A percentile compares a stretch with the other conserved stretches of the same genome.
phyloP scores from a whole-genome alignment of 2,888 invertebrate genomes.

The Drosophila cracens region DNA sequence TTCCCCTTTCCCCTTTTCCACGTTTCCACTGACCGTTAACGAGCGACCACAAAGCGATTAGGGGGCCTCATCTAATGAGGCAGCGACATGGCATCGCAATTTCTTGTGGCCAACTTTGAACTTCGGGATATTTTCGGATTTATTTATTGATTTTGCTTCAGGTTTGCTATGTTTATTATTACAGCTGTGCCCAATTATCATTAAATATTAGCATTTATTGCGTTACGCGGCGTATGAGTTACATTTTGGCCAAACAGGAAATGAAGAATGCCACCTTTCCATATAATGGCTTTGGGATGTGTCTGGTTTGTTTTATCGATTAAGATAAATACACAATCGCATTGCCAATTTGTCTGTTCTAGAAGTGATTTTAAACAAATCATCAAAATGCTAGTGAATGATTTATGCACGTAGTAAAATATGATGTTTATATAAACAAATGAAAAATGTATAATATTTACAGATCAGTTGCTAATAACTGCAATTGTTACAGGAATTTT shows the following conservation, averaged over 20 bases:
- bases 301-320: slow-evolving; percentile 12
- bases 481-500: not conserved
- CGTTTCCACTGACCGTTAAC: slow-evolving; percentile 31
- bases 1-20: not conserved
- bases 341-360: slow-evolving; percentile 3
- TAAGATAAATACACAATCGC: slow-evolving; percentile 38
- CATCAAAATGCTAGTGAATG: slow-evolving; percentile 13
- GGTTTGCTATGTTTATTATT: slow-evolving; percentile 41
- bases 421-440: not conserved
- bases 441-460: not conserved
- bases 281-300: slow-evolving; percentile 23
- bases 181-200: slow-evolving; percentile 63
- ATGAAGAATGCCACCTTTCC: slow-evolving; percentile 14
- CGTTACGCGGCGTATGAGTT: slow-evolving; percentile 68
- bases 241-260: slow-evolving; percentile 65
- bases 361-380: slow-evolving; percentile 29
- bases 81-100: slow-evolving; percentile 51
- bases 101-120: slow-evolving; percentile 72
- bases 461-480: not conserved
- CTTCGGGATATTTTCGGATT: slow-evolving; percentile 36
- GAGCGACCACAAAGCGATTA: slow-evolving; percentile 40
- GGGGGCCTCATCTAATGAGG: slow-evolving; percentile 62
- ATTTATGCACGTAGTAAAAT: not conserved
- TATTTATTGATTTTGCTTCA: slow-evolving; percentile 51
- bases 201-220: slow-evolving; percentile 73